These are phyloP conservation scores for Enteromius fasciolatus DNA, from an alignment of 2,797 vertebrate species.

Conservation along the genomic window DNA sequence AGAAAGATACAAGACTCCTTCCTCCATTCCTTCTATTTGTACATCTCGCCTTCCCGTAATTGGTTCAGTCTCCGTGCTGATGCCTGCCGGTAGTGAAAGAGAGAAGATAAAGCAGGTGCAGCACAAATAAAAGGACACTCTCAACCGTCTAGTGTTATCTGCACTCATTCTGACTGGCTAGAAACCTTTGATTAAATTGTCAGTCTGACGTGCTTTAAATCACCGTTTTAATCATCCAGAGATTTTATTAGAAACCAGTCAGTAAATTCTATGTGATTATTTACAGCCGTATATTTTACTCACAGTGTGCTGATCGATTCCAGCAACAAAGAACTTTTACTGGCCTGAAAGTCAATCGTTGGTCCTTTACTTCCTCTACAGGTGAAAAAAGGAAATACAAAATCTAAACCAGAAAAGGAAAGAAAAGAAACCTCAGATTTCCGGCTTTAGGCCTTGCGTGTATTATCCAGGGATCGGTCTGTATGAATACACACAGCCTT, in stretches of 20 bases:
- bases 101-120: background rate
- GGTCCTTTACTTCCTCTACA: slow-evolving; percentile 16
- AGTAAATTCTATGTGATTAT: background rate
- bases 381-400: slow-evolving; percentile 21
- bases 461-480: slow-evolving; percentile 45
- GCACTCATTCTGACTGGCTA: background rate
- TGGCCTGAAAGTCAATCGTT: slow-evolving; percentile 9
- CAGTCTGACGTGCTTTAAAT: slow-evolving; percentile 5
- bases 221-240: background rate
- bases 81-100: background rate
- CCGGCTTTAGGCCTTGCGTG: background rate
- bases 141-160: slow-evolving; percentile 26
- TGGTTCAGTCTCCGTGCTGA: too few species aligned
- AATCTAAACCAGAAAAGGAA: slow-evolving; percentile 10
- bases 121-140: slow-evolving; percentile 36
- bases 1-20: background rate
- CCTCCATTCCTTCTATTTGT: background rate
- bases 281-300: slow-evolving; percentile 2
- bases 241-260: slow-evolving; percentile 7
- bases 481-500: slow-evolving; percentile 47
- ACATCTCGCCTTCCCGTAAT: background rate
- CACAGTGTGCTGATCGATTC: slow-evolving; percentile 20
- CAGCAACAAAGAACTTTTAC: background rate
- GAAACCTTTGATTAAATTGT: slow-evolving; percentile 12
- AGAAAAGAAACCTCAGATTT: slow-evolving; percentile 23